Percentiles rank a stretch among this genome's conserved stretches.
Conservation (phyloP, 2,113 vertebrate genomes). For the Lycaon pictus region DNA sequence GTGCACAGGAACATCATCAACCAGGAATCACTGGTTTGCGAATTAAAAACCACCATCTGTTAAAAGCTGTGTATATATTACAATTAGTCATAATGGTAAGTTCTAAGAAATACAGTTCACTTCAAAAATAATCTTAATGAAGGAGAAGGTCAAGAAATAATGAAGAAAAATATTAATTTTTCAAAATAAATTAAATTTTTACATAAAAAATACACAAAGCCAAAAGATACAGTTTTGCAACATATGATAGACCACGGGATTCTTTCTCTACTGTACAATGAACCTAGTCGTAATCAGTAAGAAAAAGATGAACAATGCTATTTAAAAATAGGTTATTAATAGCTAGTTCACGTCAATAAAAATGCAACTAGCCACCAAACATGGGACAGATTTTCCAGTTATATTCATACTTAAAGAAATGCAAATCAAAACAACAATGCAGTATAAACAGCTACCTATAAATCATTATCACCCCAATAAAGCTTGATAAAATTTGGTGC, state of each 20-base stretch:
- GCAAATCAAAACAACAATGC: neutral
- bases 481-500: neutral
- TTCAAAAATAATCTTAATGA: constrained; percentile 20
- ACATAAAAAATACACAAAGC: neutral
- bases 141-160: neutral
- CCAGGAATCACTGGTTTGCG: neutral
- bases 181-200: neutral
- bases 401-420: neutral
- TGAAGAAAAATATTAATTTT: constrained; percentile 10
- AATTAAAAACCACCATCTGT: neutral
- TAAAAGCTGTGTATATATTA: neutral
- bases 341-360: neutral
- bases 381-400: neutral
- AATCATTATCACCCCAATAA: neutral
- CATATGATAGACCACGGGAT: neutral
- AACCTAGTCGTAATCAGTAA: neutral
- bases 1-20: neutral
- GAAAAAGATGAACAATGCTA: neutral
- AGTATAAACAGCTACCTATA: neutral
- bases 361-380: neutral
- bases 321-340: neutral
- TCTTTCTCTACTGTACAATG: neutral
- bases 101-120: neutral
- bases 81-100: neutral
- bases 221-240: neutral